phyloP scores from a whole-genome alignment of 1,140 invertebrate species.

The Hylyphantes graminicola region DNA sequence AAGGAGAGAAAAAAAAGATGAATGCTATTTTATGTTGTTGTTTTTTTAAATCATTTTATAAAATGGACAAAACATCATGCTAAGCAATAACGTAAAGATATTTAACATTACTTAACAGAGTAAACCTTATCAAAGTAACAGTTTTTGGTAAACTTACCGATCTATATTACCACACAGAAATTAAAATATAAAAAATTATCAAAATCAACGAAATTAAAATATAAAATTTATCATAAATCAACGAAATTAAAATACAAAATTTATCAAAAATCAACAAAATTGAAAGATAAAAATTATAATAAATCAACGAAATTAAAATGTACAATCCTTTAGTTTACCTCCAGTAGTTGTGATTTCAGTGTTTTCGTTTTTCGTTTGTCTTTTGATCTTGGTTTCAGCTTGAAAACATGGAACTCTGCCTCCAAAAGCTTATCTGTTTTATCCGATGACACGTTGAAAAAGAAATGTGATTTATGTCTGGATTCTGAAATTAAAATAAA shows the following conservation, averaged over 20 bases:
- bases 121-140: too few species aligned
- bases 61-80: too few species aligned
- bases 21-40: too few species aligned
- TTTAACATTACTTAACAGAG: too few species aligned
- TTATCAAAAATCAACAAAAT: neutral
- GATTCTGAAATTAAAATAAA: conserved; percentile 40
- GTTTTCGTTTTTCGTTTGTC: conserved; percentile 58
- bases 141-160: too few species aligned
- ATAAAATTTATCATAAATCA: neutral
- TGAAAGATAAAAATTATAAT: neutral
- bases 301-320: neutral
- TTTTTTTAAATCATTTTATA: too few species aligned
- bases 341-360: conserved; percentile 53
- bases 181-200: neutral
- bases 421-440: conserved; percentile 72
- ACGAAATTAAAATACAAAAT: neutral
- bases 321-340: conserved; percentile 38
- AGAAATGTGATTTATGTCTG: conserved; percentile 67
- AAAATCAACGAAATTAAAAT: neutral
- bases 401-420: conserved; percentile 74
- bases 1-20: too few species aligned
- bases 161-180: neutral
- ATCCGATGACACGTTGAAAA: conserved; percentile 64
- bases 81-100: too few species aligned
- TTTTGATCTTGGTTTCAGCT: conserved; percentile 66